Evolutionary conservation across 2,113 vertebrate species (phyloP).

Genomic region (Peucedramus taeniatus): DNA sequence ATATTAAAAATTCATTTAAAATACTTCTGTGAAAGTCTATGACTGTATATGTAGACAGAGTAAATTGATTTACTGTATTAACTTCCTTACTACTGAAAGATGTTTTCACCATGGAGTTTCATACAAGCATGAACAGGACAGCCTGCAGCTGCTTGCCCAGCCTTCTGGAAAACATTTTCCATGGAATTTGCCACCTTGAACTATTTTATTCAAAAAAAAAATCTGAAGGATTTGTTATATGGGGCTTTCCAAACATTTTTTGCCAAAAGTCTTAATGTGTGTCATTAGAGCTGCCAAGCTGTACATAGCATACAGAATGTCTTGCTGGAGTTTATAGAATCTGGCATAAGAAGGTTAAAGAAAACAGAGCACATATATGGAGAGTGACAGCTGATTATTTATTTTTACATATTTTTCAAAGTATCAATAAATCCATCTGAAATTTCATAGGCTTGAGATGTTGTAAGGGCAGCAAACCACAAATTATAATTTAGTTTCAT

Average conservation of each 20-base stretch:
- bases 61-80: constrained; percentile 63
- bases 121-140: not conserved
- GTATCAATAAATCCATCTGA: constrained; percentile 28
- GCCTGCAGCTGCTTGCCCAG: constrained; percentile 4
- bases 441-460: not conserved
- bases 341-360: constrained; percentile 39
- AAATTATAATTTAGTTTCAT: not conserved
- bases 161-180: constrained; percentile 19
- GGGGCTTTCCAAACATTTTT: not conserved
- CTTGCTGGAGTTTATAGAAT: constrained; percentile 1
- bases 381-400: constrained; percentile 40
- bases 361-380: constrained; percentile 34
- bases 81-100: constrained; percentile 38
- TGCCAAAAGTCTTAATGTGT: constrained; percentile 6
- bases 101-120: constrained; percentile 7
- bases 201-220: constrained; percentile 9
- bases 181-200: not conserved
- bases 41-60: constrained; percentile 48
- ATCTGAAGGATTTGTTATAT: not conserved
- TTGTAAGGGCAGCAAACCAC: not conserved
- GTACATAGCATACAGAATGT: not conserved
- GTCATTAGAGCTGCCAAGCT: not conserved
- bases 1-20: constrained; percentile 15
- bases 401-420: constrained; percentile 39
- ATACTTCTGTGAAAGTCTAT: constrained; percentile 18